Evolutionary conservation across 2,888 invertebrate species (phyloP).

Genomic region (Allophyes oxyacanthae): DNA sequence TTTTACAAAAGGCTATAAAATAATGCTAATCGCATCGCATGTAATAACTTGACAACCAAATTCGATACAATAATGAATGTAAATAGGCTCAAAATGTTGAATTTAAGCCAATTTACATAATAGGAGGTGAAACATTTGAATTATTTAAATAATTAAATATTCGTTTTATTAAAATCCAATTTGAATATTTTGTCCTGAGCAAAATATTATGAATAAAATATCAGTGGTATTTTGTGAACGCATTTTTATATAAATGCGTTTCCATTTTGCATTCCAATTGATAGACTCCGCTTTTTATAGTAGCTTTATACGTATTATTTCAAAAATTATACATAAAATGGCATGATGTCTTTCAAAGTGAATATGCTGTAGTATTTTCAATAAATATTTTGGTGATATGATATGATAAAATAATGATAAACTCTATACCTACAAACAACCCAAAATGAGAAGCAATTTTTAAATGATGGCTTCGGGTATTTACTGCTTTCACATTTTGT

Average conservation of each 20-base stretch:
- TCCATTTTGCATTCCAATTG: slow-evolving; percentile 16
- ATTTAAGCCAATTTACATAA: slow-evolving; percentile 70
- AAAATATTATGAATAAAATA: slow-evolving; percentile 44
- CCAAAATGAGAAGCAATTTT: too few relatives aligned
- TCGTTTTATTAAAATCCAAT: slow-evolving; percentile 63
- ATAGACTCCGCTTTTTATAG: not conserved
- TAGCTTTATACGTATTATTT: not conserved
- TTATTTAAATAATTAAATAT: slow-evolving; percentile 64
- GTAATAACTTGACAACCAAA: slow-evolving; percentile 66
- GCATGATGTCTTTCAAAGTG: not conserved
- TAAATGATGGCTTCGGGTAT: too few relatives aligned
- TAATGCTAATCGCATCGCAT: slow-evolving; percentile 67
- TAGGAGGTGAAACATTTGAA: slow-evolving; percentile 67
- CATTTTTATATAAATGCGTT: slow-evolving; percentile 6
- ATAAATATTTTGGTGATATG: too few relatives aligned
- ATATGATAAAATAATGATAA: too few relatives aligned
- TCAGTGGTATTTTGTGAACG: slow-evolving; percentile 20
- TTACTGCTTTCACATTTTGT: not conserved
- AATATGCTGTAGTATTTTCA: not conserved
- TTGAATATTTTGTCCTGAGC: slow-evolving; percentile 58
- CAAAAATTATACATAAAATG: not conserved
- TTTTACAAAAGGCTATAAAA: slow-evolving; percentile 50
- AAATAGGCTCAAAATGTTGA: slow-evolving; percentile 70
- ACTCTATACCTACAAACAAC: too few relatives aligned
- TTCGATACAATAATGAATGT: slow-evolving; percentile 71